Evolutionary conservation across 1,140 invertebrate genomes (phyloP).

Genomic region (Bombus impatiens): DNA sequence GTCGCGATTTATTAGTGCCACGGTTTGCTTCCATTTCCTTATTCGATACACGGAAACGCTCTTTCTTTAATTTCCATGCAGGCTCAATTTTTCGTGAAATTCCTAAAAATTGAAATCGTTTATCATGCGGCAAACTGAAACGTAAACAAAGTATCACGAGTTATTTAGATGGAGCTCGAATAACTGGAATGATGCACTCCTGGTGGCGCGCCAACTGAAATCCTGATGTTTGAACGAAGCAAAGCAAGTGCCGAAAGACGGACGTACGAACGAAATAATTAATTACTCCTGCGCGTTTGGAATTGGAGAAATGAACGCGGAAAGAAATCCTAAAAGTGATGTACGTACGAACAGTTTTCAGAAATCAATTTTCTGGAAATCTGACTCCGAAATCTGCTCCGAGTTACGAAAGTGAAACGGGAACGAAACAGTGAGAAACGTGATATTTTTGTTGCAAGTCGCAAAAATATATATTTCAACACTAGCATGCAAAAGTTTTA

Average conservation of each 20-base stretch:
- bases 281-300: neutral
- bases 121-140: neutral
- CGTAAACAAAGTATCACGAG: neutral
- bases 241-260: neutral
- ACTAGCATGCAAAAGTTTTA: too few relatives aligned
- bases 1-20: neutral
- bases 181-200: neutral
- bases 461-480: neutral
- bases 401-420: neutral
- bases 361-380: neutral
- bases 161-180: neutral
- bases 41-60: neutral
- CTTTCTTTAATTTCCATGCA: neutral
- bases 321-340: neutral
- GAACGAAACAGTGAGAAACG: neutral
- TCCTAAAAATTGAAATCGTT: neutral
- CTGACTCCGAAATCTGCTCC: neutral
- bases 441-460: neutral
- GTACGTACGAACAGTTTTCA: too few relatives aligned
- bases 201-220: neutral
- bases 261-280: neutral
- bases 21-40: neutral
- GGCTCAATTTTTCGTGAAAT: neutral
- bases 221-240: neutral
- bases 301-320: neutral